Conservation (phyloP, 1,140 invertebrate genomes). For the Procambarus clarkii region DNA sequence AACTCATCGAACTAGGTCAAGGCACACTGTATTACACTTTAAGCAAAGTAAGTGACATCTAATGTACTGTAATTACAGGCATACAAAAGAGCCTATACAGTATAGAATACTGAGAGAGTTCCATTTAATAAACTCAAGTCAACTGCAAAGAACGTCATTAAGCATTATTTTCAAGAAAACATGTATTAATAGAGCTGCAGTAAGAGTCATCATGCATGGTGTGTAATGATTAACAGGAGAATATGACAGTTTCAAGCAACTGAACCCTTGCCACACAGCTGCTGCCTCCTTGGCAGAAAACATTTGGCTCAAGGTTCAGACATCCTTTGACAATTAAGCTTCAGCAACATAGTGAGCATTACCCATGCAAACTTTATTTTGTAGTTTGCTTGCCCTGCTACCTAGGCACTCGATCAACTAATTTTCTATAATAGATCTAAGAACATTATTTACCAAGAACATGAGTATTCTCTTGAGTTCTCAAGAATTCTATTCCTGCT, state of each 20-base stretch:
- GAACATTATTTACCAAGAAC: constrained; percentile 23
- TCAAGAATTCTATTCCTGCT: constrained; percentile 26
- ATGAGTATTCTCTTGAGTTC: background rate
- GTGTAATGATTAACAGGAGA: constrained; percentile 6
- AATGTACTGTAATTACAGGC: constrained; percentile 10
- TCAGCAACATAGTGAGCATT: constrained; percentile 2
- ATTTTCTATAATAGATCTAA: constrained; percentile 37
- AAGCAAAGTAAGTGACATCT: constrained; percentile 2
- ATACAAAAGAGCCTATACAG: constrained; percentile 6
- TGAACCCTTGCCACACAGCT: constrained; percentile 20
- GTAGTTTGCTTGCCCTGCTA: constrained; percentile 29
- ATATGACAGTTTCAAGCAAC: constrained; percentile 24
- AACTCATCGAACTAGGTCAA: constrained; percentile 32
- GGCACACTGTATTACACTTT: constrained; percentile 38
- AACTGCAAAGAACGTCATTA: constrained; percentile 21
- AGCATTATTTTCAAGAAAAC: background rate
- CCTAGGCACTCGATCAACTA: constrained; percentile 42
- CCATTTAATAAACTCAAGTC: constrained; percentile 15
- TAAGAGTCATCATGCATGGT: background rate
- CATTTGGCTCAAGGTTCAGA: constrained; percentile 4
- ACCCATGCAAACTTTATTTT: constrained; percentile 25
- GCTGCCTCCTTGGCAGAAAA: background rate
- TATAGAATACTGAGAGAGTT: background rate
- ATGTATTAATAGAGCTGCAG: constrained; percentile 38
- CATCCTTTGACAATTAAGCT: constrained; percentile 29